Evolutionary conservation across 2,113 vertebrate genomes (phyloP), one percentile per base, ranked within the genome.

Genomic region (Microtus richardsoni): DNA sequence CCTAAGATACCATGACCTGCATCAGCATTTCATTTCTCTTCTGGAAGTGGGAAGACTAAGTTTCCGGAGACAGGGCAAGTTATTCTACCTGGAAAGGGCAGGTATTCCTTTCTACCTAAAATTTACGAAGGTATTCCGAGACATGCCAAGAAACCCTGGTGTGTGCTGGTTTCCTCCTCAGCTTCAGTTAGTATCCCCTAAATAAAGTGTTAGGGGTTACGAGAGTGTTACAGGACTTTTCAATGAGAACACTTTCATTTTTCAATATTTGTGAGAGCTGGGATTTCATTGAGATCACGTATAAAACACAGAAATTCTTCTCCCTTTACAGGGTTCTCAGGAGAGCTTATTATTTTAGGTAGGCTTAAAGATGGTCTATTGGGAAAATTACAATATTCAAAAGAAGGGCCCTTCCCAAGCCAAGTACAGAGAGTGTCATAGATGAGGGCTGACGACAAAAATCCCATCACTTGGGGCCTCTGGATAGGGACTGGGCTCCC

Each of bases 141-240:
- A 86, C 6, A 33, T 19, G 30, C 3, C 26, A 95, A 86, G 49
- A 60, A 62, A 80, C 88, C 2, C 12, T 0, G 2, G 9, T 52
- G 54, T 5, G 64, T 62, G 70, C n/a, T 88, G 49, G 78, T 71
- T n/a, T 54, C 7, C 13, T 90, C 60, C 12, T 68, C 5, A 83
- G 60, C 26, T 88, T 64, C 84, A 74, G 80, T 75, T 75, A 89
- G n/a, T 58, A 58, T 58, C 54, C 54, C 54, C 54, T 58, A 58
- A 58, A 58, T 58, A 58, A 58, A 7, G 58, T 21, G 19, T 58
- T 58, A 58, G 19, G 58, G 19, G 58, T 21, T 21, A 21, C 7
- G 21, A 58, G 52, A 88, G 10, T 89, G 88, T 94, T 80, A 95
- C 88, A 77, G 75, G 21, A 85, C 10, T 90, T 91, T 84, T 62